Evolutionary conservation across 1,140 invertebrate species (phyloP).

Genomic region (Bombus superbus): DNA sequence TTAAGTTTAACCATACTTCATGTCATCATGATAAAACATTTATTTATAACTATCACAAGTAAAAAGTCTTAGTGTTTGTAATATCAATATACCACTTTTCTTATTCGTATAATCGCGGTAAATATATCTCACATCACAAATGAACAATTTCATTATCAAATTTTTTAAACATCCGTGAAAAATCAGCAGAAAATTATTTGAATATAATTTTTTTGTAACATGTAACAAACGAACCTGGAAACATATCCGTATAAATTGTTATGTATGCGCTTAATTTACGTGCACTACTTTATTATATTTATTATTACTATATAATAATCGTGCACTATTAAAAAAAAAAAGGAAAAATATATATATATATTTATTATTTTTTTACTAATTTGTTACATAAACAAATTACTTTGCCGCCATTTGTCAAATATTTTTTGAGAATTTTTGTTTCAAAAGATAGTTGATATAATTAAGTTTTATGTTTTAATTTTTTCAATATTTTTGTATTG

Average conservation of each 20-base stretch:
- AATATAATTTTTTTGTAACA: background rate
- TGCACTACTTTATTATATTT: conserved; percentile 29
- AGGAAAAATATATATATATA: conserved; percentile 7
- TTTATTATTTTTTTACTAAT: conserved; percentile 33
- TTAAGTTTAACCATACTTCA: background rate
- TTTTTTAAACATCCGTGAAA: conserved; percentile 7
- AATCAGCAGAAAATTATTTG: background rate
- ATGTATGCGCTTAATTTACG: conserved; percentile 14
- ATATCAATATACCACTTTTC: background rate
- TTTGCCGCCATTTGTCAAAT: conserved; percentile 13
- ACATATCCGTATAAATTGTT: conserved; percentile 37
- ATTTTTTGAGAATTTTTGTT: conserved; percentile 2
- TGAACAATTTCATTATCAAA: conserved; percentile 45
- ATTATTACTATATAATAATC: conserved; percentile 5
- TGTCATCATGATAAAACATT: background rate
- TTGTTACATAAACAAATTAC: conserved; percentile 14
- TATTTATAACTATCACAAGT: conserved; percentile 1
- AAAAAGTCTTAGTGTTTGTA: conserved; percentile 5
- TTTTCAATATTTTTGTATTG: background rate
- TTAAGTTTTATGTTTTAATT: conserved; percentile 14
- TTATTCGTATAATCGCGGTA: background rate
- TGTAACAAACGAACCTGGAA: conserved; percentile 19
- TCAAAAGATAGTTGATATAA: background rate
- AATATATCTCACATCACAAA: conserved; percentile 62
- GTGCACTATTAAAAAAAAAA: background rate